These are phyloP conservation scores for Galaxea fascicularis DNA, from an alignment of 92 coral and sea anemone species.

Conservation along the genomic window DNA sequence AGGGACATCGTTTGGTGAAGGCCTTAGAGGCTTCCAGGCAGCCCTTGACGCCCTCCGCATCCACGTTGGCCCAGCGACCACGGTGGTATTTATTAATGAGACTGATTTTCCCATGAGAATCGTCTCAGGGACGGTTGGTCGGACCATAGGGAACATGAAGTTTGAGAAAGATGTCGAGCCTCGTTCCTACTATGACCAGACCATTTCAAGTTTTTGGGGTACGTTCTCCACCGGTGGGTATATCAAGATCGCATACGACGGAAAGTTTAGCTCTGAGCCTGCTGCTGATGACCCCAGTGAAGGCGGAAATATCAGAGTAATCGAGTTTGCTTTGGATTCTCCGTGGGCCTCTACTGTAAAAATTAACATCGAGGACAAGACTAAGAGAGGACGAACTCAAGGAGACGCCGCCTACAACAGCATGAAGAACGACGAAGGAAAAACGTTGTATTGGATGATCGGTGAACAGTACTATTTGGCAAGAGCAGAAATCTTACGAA, in stretches of 20 bases:
- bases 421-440: conserved; percentile 7
- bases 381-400: not conserved
- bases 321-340: conserved; percentile 53
- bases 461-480: conserved; percentile 28
- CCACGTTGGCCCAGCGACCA: not conserved
- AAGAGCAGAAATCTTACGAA: conserved; percentile 11
- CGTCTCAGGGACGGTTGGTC: conserved; percentile 56
- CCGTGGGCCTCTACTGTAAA: not conserved
- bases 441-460: conserved; percentile 21
- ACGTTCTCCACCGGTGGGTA: conserved; percentile 52
- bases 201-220: not conserved
- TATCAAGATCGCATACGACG: conserved; percentile 20
- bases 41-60: no score
- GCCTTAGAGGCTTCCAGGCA: not conserved
- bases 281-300: conserved; percentile 13
- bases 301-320: conserved; percentile 7
- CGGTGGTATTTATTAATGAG: conserved; percentile 41
- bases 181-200: conserved; percentile 10
- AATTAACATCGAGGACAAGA: conserved; percentile 40
- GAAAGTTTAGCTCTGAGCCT: not conserved
- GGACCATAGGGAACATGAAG: conserved; percentile 8
- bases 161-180: conserved; percentile 45
- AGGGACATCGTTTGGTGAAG: not conserved
- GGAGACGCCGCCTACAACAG: conserved; percentile 39
- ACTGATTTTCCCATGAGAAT: conserved; percentile 45